Percentiles rank a stretch among this genome's conserved stretches.
Evolutionary conservation across 2,797 vertebrate species (phyloP).

Genomic region (Poecilia picta): DNA sequence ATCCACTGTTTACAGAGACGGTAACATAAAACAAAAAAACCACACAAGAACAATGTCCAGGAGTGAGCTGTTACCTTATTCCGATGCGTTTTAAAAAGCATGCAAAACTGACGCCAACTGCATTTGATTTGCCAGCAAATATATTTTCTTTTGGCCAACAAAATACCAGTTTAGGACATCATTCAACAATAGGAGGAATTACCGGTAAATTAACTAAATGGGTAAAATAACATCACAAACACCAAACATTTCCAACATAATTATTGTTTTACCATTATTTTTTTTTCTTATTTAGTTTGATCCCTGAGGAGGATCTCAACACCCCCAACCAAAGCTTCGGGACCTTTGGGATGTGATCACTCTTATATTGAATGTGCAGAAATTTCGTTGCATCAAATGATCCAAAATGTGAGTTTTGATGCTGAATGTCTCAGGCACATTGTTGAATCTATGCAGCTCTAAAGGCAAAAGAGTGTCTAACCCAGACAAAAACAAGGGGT

Average conservation of each 20-base stretch:
- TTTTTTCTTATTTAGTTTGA: neutral
- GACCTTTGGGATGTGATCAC: neutral
- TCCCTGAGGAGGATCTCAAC: neutral
- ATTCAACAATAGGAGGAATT: neutral
- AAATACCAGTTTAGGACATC: neutral
- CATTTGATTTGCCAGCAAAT: neutral
- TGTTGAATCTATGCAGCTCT: neutral
- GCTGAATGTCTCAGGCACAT: neutral
- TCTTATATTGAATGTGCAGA: neutral
- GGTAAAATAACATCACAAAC: neutral
- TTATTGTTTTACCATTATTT: neutral
- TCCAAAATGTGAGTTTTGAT: neutral
- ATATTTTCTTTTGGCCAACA: neutral
- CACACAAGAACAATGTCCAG: neutral
- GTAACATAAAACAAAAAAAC: neutral
- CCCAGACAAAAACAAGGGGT: no score
- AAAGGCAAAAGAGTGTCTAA: no score
- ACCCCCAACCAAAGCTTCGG: neutral
- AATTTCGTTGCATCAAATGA: neutral
- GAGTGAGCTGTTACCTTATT: constrained; percentile 3
- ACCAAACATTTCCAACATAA: neutral
- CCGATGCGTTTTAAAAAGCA: constrained; percentile 14
- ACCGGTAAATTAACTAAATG: neutral
- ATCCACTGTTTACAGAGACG: constrained; percentile 42
- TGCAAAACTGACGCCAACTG: neutral